phyloP scores from a whole-genome alignment of 2,797 vertebrate genomes.

The Paedocypris micromegethes region DNA sequence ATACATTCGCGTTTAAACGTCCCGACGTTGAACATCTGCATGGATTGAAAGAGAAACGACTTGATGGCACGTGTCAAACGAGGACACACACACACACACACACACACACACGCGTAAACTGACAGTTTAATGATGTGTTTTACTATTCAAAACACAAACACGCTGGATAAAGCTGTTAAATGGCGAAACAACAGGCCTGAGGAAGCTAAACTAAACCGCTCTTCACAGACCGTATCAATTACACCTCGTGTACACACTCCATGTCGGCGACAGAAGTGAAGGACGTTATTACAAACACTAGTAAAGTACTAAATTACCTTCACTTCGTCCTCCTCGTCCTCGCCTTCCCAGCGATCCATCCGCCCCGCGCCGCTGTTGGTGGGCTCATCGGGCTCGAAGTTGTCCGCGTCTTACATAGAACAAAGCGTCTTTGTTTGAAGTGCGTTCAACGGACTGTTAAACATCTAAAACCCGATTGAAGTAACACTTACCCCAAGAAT shows the following conservation, averaged over 20 bases:
- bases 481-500: conserved; percentile 78
- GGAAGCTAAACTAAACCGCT: not conserved
- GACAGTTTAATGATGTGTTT: conserved; percentile 1
- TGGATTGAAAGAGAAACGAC: not conserved
- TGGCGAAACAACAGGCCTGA: conserved; percentile 18
- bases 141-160: not conserved
- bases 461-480: conserved; percentile 23
- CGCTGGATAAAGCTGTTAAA: conserved; percentile 8
- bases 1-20: not conserved
- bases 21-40: too few species aligned
- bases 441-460: not conserved
- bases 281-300: too few species aligned
- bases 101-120: conserved; percentile 5
- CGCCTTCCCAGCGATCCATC: conserved; percentile 80
- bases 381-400: conserved; percentile 78
- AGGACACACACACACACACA: not conserved
- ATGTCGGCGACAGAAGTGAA: too few species aligned
- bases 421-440: conserved; percentile 32
- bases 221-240: too few species aligned
- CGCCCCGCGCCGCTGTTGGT: conserved; percentile 69
- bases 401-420: conserved; percentile 77
- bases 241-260: too few species aligned
- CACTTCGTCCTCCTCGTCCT: conserved; percentile 87
- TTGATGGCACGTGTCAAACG: not conserved
- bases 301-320: conserved; percentile 65